These are phyloP conservation scores for Procambarus virginalis DNA, from an alignment of 1,140 invertebrate genomes.

Conservation along the genomic window DNA sequence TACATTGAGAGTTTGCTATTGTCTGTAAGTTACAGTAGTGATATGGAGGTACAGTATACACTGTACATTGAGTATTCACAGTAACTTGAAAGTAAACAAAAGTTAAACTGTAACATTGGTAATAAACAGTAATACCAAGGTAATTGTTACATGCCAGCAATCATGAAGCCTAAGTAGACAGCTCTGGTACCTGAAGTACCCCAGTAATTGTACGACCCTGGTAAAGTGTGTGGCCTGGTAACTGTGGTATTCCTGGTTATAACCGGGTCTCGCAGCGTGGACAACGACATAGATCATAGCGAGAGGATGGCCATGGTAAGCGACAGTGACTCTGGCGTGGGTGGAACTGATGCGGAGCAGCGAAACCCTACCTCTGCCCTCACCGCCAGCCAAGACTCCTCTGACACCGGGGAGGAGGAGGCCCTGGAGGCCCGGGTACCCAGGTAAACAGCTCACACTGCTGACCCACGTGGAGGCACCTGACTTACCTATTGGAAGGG, in stretches of 20 bases:
- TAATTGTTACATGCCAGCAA: background rate
- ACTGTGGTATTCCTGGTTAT: conserved; percentile 41
- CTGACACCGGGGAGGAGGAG: conserved; percentile 51
- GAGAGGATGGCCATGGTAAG: conserved; percentile 66
- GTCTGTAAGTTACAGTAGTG: too few relatives aligned
- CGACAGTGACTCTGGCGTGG: conserved; percentile 63
- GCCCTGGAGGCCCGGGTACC: conserved; percentile 34
- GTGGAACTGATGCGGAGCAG: conserved; percentile 46
- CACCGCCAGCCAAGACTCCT: conserved; percentile 52
- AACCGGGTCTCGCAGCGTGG: conserved; percentile 58
- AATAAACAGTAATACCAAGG: background rate
- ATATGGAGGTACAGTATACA: too few relatives aligned
- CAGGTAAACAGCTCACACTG: conserved; percentile 37
- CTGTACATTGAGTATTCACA: too few relatives aligned
- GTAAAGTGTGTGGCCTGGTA: conserved; percentile 31
- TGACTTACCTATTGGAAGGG: conserved; percentile 18
- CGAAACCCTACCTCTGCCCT: conserved; percentile 32
- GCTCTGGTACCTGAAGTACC: conserved; percentile 18
- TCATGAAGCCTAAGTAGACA: background rate
- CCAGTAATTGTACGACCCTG: conserved; percentile 24
- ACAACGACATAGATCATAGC: conserved; percentile 66
- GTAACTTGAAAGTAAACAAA: too few relatives aligned
- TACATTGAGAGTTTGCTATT: too few relatives aligned
- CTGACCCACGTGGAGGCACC: conserved; percentile 40
- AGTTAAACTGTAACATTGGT: background rate